Base-by-base conservation (phyloP, 2,888 invertebrate genomes). In the Dicyrtomina minuta region DNA sequence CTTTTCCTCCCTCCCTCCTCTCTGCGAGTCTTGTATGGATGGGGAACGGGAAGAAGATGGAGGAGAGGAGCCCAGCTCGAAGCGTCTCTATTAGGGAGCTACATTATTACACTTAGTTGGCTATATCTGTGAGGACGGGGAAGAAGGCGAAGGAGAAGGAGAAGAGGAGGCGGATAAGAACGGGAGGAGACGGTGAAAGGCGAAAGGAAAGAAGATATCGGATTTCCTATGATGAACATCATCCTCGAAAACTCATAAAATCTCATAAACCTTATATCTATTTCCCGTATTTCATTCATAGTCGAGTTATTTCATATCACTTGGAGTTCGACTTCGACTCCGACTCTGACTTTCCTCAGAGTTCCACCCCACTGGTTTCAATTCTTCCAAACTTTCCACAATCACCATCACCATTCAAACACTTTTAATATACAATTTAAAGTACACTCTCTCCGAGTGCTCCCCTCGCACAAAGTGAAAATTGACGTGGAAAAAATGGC, bases 181-280 rank as follows among this genome's bases (percentile, higher is more conserved):
- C 4, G 46, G 46, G 17, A 46, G 17, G 13, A 17, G 17, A 17
- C 43, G 43, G 13, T 8, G 43, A 41, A 13, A 46, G 46, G 17
- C n/a, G 17, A n/a, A 17, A 46, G 46, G 17, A 46, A 27, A 55
- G 26, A 26, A 55, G 55, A 22, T 55, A 55, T 55, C 55, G 55
- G 55, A 55, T 55, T 55, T 55, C 55, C 27, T 55, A 55, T 53
- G 24, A 55, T 55, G 26, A 55, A 22, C 46, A 46, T 33, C 33
- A 33, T 33, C 17, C 15, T 46, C 15, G 5, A 46, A 46, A 46
- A 46, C 46, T 46, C 46, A 46, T 46, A 46, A 46, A 46, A 4
- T 46, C 15, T 33, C 33, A 33, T 33, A 33, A 33, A 33, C 33
- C 33, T 33, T 33, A 33, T 33, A 33, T 33, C 33, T 33, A 33